Base-by-base conservation (phyloP, 2,888 invertebrate genomes). In the Drosophila dives region DNA sequence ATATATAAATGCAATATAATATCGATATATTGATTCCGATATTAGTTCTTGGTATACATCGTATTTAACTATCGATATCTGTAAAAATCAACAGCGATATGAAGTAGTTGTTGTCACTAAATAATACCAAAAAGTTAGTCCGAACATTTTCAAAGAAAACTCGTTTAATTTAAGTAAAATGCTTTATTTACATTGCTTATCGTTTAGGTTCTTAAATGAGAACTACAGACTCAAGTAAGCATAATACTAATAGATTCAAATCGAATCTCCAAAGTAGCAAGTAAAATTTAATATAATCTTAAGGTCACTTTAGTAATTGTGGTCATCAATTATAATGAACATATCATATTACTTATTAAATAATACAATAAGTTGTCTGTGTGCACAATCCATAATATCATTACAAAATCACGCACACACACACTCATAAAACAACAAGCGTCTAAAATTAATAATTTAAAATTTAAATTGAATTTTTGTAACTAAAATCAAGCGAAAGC, bases 231-330 rank as follows among this genome's bases (percentile, higher is more conserved):
- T 45, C 17, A 45, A 49, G 45, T 59, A 50, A 49, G 59, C 38
- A 59, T 66, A 69, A 78, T 74, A 66, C 70, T 74, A 42, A 40
- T 10, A 53, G 54, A 62, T 54, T 54, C 29, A 45, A 15, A 23
- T 23, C 2, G 45, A 23, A 23, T 23, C 3, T 20, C 11, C 40
- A 36, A 40, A 49, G 38, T 34, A 15, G 42, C 51, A 49, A 54
- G 29, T 65, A 10, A 45, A 66, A 60, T 61, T 49, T 53, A 58
- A 48, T 63, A 64, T 55, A 63, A 36, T 56, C 32, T 63, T 60
- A 80, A 78, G 77, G 77, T 78, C 77, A 78, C 80, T 80, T 78
- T 32, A 65, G 77, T 80, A 71, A 64, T 53, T 78, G 63, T 64
- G 65, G 66, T 78, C 77, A 65, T 64, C 36, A 50, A 32, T 51